These are phyloP conservation scores for Parauchenoglanis ngamensis DNA, from an alignment of 2,797 vertebrate genomes.

Conservation along the genomic window DNA sequence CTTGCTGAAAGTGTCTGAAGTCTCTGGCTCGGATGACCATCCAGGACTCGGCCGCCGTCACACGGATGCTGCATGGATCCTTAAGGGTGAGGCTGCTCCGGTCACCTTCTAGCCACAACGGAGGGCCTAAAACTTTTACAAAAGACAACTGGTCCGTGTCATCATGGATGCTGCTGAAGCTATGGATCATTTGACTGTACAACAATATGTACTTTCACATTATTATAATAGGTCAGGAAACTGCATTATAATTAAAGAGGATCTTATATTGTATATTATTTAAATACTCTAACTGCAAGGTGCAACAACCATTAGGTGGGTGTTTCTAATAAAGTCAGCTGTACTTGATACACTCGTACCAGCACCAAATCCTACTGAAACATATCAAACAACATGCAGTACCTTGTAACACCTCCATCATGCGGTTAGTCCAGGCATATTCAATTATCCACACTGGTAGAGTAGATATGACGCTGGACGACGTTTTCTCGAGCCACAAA, in stretches of 20 bases:
- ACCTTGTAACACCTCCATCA: conserved; percentile 68
- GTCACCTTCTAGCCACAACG: conserved; percentile 64
- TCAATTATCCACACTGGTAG: conserved; percentile 72
- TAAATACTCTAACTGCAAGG: neutral
- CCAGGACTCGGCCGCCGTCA: conserved; percentile 62
- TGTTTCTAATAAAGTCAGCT: neutral
- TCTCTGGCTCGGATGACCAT: conserved; percentile 66
- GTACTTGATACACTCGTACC: neutral
- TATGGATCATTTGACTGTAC: neutral
- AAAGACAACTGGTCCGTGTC: neutral
- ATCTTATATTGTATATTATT: neutral
- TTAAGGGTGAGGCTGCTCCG: conserved; percentile 60
- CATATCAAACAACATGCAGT: neutral
- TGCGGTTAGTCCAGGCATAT: conserved; percentile 66
- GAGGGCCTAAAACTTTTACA: conserved; percentile 61
- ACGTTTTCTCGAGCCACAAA: conserved; percentile 18
- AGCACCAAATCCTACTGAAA: neutral
- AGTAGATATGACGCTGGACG: conserved; percentile 28
- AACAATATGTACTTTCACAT: neutral
- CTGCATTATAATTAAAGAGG: neutral
- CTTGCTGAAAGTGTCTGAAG: conserved; percentile 63
- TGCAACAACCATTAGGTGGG: neutral
- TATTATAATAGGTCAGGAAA: neutral
- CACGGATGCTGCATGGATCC: conserved; percentile 67
- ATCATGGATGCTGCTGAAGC: neutral